phyloP scores from a whole-genome alignment of 1,140 invertebrate genomes.

The Eurosta solidaginis region DNA sequence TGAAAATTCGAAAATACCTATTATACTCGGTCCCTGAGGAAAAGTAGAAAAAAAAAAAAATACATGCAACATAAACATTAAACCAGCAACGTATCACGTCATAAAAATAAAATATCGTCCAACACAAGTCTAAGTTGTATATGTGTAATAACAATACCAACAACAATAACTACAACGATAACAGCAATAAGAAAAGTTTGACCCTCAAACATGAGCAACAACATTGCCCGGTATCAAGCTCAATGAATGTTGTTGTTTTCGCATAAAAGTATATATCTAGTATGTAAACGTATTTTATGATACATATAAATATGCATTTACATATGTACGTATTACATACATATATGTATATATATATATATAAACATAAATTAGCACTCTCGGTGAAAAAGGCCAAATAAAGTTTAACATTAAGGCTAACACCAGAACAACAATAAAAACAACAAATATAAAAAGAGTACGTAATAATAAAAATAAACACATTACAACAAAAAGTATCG shows the following conservation, averaged over 20 bases:
- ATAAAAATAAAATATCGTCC: conserved; percentile 25
- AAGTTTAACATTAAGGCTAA: conserved; percentile 29
- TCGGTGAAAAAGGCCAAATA: background rate
- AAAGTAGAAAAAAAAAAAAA: background rate
- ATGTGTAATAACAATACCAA: background rate
- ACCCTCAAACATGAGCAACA: conserved; percentile 1
- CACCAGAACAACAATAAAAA: conserved; percentile 12
- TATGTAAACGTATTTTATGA: too few species aligned
- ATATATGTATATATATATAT: background rate
- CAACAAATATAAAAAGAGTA: conserved; percentile 5
- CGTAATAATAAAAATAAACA: conserved; percentile 1
- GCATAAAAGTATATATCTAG: background rate
- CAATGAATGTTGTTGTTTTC: background rate
- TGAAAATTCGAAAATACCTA: too few species aligned
- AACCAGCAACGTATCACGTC: conserved; percentile 11
- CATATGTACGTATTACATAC: background rate
- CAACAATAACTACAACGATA: background rate
- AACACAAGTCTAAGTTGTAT: background rate
- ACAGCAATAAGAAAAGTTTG: background rate
- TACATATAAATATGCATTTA: background rate
- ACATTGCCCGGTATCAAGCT: background rate
- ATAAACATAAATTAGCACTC: background rate
- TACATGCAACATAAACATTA: background rate
- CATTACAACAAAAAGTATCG: conserved; percentile 14
- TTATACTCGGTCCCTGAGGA: too few species aligned